Conservation (phyloP, 2,797 vertebrate genomes). For the Ambastaia sidthimunki region DNA sequence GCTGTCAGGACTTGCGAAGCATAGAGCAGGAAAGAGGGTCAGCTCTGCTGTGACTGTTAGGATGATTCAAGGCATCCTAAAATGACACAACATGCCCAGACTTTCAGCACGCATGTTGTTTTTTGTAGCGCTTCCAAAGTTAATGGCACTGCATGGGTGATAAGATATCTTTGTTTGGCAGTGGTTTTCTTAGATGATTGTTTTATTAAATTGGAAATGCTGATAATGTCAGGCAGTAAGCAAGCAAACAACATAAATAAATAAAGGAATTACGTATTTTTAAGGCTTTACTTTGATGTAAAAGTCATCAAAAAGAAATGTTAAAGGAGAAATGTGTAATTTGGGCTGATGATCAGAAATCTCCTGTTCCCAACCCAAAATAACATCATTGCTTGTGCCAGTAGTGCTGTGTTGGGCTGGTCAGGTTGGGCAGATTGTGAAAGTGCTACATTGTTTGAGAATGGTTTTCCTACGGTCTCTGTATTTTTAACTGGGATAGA, state of each 20-base stretch:
- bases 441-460: not conserved
- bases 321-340: too few relatives aligned
- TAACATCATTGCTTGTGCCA: not conserved
- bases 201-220: not conserved
- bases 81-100: conserved; percentile 19
- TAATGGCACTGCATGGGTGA: not conserved
- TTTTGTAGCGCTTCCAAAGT: not conserved
- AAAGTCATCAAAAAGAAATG: too few relatives aligned
- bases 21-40: conserved; percentile 5
- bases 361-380: too few relatives aligned
- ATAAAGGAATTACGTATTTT: too few relatives aligned
- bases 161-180: not conserved
- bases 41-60: conserved; percentile 30
- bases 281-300: too few relatives aligned
- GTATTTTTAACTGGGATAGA: not conserved
- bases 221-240: too few relatives aligned
- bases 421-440: not conserved
- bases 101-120: conserved; percentile 17
- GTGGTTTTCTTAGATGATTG: not conserved
- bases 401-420: not conserved
- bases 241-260: too few relatives aligned
- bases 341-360: too few relatives aligned
- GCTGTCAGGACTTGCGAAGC: not conserved
- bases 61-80: conserved; percentile 34
- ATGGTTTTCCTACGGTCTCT: not conserved